Percentiles rank a stretch among this genome's conserved stretches.
These are phyloP conservation scores for Paramormyrops kingsleyae DNA, from an alignment of 2,113 vertebrate genomes.

Conservation along the genomic window DNA sequence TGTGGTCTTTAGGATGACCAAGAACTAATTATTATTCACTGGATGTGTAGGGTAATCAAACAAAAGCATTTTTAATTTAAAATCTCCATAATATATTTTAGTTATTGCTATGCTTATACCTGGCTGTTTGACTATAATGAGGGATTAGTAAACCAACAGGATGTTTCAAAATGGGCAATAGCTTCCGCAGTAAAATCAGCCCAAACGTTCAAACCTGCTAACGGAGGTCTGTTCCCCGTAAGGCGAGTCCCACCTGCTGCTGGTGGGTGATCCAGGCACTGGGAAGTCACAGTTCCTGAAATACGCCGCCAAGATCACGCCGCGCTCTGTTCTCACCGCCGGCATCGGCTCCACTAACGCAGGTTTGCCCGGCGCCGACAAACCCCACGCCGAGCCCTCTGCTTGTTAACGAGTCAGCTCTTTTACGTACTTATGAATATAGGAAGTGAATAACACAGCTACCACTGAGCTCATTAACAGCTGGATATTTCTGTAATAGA, in stretches of 20 bases:
- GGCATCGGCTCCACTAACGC: constrained; percentile 94
- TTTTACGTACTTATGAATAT: neutral
- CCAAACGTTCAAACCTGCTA: neutral
- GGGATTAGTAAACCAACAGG: neutral
- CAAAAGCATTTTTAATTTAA: neutral
- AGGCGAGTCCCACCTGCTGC: constrained; percentile 91
- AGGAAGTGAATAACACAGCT: neutral
- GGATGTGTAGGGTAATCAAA: neutral
- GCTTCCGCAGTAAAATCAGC: neutral
- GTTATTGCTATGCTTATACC: neutral
- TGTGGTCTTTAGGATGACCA: neutral
- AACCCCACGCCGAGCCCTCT: neutral
- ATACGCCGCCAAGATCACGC: constrained; percentile 90
- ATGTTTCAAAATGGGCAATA: neutral
- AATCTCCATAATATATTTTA: neutral
- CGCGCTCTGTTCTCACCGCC: constrained; percentile 87
- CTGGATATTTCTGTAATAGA: neutral
- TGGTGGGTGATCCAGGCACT: constrained; percentile 94
- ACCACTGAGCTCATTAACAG: neutral
- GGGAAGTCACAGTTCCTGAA: constrained; percentile 97
- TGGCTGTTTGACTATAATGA: neutral
- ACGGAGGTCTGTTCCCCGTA: constrained; percentile 15
- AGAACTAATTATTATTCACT: neutral
- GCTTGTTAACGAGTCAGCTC: neutral
- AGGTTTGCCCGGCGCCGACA: constrained; percentile 56